Base-by-base conservation (phyloP, 2,888 invertebrate species). In the Chymomyza procnemis region DNA sequence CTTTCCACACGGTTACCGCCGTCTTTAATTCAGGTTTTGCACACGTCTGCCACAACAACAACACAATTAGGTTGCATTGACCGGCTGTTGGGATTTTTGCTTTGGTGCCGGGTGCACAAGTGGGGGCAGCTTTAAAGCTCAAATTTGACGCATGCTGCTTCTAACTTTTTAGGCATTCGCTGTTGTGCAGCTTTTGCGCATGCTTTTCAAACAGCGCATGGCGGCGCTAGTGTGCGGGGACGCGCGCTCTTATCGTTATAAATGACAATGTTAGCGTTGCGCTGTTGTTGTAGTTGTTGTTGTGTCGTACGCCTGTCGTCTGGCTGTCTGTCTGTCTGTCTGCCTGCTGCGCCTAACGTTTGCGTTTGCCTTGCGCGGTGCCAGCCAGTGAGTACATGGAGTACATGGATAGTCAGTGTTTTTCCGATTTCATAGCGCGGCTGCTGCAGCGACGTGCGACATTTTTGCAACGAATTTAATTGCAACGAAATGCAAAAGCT, bases 391-490 rank as follows among this genome's bases (percentile, higher is more conserved):
- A 63, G 68, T 63, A 69, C 34, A 41, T 12, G 34, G 61, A 65
- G 74, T 61, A 61, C 50, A 59, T 64, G 58, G 64, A 26, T 66
- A 66, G 75, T 77, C 67, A 79, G 80, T 78, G 78, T 78, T 74
- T 74, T 77, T 77, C 72, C 85, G 70, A 75, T 73, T 80, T 66
- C 69, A 73, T 69, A 78, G 73, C 73, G 73, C 80, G 85, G 86
- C 86, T 86, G 81, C 86, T 75, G 79, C 81, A 86, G 76, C 61
- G 46, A 64, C 59, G 74, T 74, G 82, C 71, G 68, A 68, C 67
- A 84, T 69, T 84, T 80, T 70, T 76, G 70, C 87, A 86, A 76
- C 85, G 82, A 84, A 79, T 79, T 71, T 57, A 79, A 82, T 78
- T 87, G 87, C 81, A 82, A 87, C 87, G 81, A 85, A 56, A 82